Conservation (phyloP, 2,888 invertebrate genomes). For the Lampropteryx suffumata region DNA sequence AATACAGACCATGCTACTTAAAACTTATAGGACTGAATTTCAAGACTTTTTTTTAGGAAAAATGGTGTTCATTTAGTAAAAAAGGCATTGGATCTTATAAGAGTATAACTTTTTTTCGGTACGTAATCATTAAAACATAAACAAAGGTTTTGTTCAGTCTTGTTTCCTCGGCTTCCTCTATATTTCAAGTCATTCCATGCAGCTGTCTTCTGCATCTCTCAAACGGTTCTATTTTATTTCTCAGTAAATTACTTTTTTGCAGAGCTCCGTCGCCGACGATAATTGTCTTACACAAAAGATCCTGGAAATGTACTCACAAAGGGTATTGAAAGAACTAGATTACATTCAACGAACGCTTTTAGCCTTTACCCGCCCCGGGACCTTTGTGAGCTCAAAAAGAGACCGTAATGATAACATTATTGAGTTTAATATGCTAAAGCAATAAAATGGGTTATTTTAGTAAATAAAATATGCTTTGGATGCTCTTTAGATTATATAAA, state of each 20-base stretch:
- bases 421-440: slow-evolving; percentile 12
- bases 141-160: neutral
- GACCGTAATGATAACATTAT: slow-evolving; percentile 18
- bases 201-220: slow-evolving; percentile 32
- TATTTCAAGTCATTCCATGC: slow-evolving; percentile 16
- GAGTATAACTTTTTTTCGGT: no score
- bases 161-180: slow-evolving; percentile 3
- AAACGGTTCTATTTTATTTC: slow-evolving; percentile 46
- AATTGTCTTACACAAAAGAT: slow-evolving; percentile 75
- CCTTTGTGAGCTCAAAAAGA: slow-evolving; percentile 12
- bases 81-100: no score
- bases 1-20: no score
- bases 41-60: no score
- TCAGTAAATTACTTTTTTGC: slow-evolving; percentile 64
- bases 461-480: slow-evolving; percentile 19
- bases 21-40: no score
- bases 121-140: no score
- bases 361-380: slow-evolving; percentile 14
- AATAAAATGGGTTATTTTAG: slow-evolving; percentile 10
- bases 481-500: slow-evolving; percentile 12
- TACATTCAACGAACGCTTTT: slow-evolving; percentile 50
- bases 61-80: no score
- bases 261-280: slow-evolving; percentile 62
- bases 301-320: slow-evolving; percentile 67
- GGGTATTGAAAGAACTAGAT: slow-evolving; percentile 74